Evolutionary conservation across 2,113 vertebrate species (phyloP).

Genomic region (Ursus arctos): DNA sequence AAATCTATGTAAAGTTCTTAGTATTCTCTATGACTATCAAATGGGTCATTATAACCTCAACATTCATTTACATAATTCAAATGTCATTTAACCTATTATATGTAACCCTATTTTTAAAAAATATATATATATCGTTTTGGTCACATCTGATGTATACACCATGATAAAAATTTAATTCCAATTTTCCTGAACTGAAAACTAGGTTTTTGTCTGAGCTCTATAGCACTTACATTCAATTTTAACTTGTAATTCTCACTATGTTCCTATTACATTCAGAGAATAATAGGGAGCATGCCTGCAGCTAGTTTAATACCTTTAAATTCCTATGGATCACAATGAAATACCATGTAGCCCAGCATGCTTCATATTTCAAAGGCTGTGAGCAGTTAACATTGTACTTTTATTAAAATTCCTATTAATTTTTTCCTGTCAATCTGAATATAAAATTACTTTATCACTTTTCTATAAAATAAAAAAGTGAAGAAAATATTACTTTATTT

Average conservation of each 20-base stretch:
- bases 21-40: constrained; percentile 28
- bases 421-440: constrained; percentile 61
- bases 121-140: constrained; percentile 35
- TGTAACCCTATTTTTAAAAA: constrained; percentile 30
- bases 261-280: constrained; percentile 78
- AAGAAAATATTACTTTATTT: constrained; percentile 56
- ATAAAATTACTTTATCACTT: constrained; percentile 65
- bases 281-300: constrained; percentile 65
- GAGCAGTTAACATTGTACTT: constrained; percentile 69
- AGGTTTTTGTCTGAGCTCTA: constrained; percentile 64
- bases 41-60: constrained; percentile 32
- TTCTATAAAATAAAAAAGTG: constrained; percentile 61
- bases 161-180: constrained; percentile 81
- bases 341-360: constrained; percentile 43
- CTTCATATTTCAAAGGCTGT: constrained; percentile 64
- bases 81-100: constrained; percentile 61
- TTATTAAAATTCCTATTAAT: constrained; percentile 66
- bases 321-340: constrained; percentile 66
- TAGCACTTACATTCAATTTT: constrained; percentile 78
- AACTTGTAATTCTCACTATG: constrained; percentile 79
- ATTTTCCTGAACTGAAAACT: constrained; percentile 57
- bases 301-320: constrained; percentile 70
- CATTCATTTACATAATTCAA: constrained; percentile 37
- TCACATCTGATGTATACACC: constrained; percentile 36
- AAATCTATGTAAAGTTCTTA: constrained; percentile 50